Evolutionary conservation across 1,140 invertebrate species (phyloP).

Genomic region (Philopotamus ludificatus): DNA sequence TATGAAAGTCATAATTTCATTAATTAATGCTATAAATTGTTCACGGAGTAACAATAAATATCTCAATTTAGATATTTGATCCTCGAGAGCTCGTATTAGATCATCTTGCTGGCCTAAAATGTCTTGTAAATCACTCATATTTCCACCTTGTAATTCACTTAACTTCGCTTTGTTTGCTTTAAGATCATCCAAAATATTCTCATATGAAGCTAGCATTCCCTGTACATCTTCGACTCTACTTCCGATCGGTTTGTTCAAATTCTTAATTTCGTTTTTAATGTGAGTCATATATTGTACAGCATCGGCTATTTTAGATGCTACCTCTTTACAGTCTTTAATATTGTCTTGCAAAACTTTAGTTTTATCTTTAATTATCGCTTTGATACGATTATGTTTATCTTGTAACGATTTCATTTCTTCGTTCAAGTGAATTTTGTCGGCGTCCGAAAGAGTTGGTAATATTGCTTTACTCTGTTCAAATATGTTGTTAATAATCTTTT

Average conservation of each 20-base stretch:
- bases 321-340: constrained; percentile 76
- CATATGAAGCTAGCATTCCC: constrained; percentile 73
- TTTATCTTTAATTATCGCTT: constrained; percentile 73
- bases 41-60: constrained; percentile 78
- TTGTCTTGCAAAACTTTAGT: constrained; percentile 68
- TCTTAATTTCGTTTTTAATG: constrained; percentile 79
- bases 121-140: constrained; percentile 72
- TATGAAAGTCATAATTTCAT: constrained; percentile 84
- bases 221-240: constrained; percentile 82
- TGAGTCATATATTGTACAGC: constrained; percentile 76
- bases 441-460: constrained; percentile 76
- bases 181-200: constrained; percentile 75
- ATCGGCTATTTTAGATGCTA: constrained; percentile 73
- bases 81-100: constrained; percentile 76
- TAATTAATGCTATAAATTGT: constrained; percentile 81
- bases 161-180: constrained; percentile 79
- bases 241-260: constrained; percentile 81
- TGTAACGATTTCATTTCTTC: constrained; percentile 75
- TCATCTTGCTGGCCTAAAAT: constrained; percentile 82
- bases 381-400: constrained; percentile 73
- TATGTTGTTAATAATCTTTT: constrained; percentile 70
- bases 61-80: constrained; percentile 76
- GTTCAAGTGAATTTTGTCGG: constrained; percentile 76
- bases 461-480: constrained; percentile 78
- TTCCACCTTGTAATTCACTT: constrained; percentile 72